Evolutionary conservation across 2,888 invertebrate species (phyloP), one percentile per base, ranked within the genome.

Genomic region (Agriopis marginaria): DNA sequence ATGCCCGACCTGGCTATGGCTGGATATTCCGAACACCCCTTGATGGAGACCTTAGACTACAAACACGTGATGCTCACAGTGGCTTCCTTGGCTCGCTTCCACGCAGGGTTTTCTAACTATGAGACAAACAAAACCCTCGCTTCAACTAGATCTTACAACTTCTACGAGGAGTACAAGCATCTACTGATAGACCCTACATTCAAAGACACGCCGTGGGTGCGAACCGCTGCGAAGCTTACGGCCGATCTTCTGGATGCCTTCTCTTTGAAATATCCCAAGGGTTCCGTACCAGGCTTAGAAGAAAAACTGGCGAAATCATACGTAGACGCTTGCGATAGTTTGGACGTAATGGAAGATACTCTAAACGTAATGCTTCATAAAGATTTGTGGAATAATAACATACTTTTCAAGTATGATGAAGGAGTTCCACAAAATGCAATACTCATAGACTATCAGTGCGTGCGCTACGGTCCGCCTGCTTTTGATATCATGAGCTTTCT

Each of bases 371-470:
- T 91, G 5, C 72, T 89, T 3, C 93, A 93, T 63, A 91, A 87
- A 60, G 93, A 93, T 63, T 66, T 93, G 40, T 93, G 93, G 93
- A 77, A 81, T 0, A 91, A 91, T 64, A 93, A 93, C 66, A 86
- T 93, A 1, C 83, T 93, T 83, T 93, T 90, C 60, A 86, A 84
- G 65, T 89, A 92, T 62, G 79, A 84, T 0, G 75, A 79, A 8
- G 81, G 79, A 1, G 74, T 70, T 0, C 91, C 91, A 0, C 76
- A 56, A 0, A 86, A 85, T 47, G 87, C 89, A 0, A 42, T 93
- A 2, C 70, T 93, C 0, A 78, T 93, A 1, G 93, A 93, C 74
- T 93, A 83, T 75, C 93, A 93, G 68, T 87, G 90, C 68, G 66
- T 88, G 5, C 80, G 91, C 1, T 91, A 89, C 73, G 88, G 82